phyloP scores from a whole-genome alignment of 2,888 invertebrate species.

The Meteorus cinctellus region DNA sequence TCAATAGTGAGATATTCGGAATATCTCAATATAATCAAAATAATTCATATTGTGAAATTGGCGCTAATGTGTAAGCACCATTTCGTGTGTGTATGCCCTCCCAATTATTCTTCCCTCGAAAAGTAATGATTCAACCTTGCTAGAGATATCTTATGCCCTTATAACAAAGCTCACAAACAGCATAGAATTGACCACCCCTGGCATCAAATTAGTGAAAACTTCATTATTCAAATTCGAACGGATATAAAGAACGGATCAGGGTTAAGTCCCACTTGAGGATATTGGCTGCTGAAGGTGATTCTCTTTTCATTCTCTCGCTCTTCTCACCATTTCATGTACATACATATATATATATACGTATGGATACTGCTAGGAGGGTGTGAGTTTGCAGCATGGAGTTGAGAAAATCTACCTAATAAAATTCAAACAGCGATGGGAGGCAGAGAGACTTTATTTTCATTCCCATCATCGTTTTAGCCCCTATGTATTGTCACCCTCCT shows the following conservation, averaged over 20 bases:
- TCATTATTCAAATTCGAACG: slow-evolving; percentile 66
- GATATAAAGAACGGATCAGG: slow-evolving; percentile 67
- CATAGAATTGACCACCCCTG: slow-evolving; percentile 54
- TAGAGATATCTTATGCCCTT: too few relatives aligned
- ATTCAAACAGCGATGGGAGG: slow-evolving; percentile 51
- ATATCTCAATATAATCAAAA: too few relatives aligned
- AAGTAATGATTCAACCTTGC: too few relatives aligned
- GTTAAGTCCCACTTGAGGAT: slow-evolving; percentile 65
- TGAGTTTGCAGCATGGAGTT: slow-evolving; percentile 36
- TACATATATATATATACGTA: neutral
- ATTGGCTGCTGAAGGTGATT: slow-evolving; percentile 64
- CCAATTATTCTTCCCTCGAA: too few relatives aligned
- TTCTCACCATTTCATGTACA: slow-evolving; percentile 28
- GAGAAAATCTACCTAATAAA: slow-evolving; percentile 63
- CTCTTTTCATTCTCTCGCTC: slow-evolving; percentile 39
- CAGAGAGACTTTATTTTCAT: slow-evolving; percentile 14
- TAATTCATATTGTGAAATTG: too few relatives aligned
- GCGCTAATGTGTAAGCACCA: too few relatives aligned
- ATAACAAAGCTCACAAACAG: neutral
- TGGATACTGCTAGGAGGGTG: slow-evolving; percentile 46
- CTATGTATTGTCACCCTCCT: slow-evolving; percentile 5
- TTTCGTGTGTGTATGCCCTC: too few relatives aligned
- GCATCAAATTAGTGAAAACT: slow-evolving; percentile 61
- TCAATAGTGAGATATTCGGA: too few relatives aligned
- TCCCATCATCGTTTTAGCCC: slow-evolving; percentile 5